Percentiles rank a stretch among this genome's conserved stretches.
These are phyloP conservation scores for Drosophila saltans DNA, from an alignment of 1,140 invertebrate genomes.

Conservation along the genomic window DNA sequence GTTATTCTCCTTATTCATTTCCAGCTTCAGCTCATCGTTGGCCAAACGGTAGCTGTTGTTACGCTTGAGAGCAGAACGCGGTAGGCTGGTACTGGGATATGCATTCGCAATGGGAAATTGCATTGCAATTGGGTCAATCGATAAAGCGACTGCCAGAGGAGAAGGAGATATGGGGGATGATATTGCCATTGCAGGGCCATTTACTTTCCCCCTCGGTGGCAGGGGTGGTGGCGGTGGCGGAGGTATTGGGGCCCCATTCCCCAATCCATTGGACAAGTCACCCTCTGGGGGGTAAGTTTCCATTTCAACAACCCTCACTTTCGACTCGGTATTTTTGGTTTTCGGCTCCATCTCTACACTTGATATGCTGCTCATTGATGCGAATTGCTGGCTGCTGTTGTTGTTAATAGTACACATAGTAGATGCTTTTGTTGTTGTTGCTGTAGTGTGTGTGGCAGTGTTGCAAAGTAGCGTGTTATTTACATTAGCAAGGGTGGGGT, in stretches of 20 bases:
- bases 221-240: constrained; percentile 39
- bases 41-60: constrained; percentile 94
- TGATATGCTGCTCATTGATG: constrained; percentile 73
- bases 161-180: constrained; percentile 24
- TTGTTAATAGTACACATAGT: constrained; percentile 45
- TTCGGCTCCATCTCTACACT: constrained; percentile 61
- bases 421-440: constrained; percentile 35
- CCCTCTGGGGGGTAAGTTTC: constrained; percentile 44
- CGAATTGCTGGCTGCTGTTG: constrained; percentile 52
- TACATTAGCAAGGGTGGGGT: constrained; percentile 54
- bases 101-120: constrained; percentile 69
- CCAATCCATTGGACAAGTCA: not conserved
- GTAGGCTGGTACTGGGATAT: constrained; percentile 26
- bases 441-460: constrained; percentile 43
- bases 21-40: constrained; percentile 84
- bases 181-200: constrained; percentile 33
- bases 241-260: constrained; percentile 19
- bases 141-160: constrained; percentile 43
- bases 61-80: constrained; percentile 86
- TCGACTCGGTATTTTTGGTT: constrained; percentile 48
- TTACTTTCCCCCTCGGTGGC: constrained; percentile 73
- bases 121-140: constrained; percentile 82
- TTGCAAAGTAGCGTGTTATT: constrained; percentile 66
- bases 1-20: constrained; percentile 78
- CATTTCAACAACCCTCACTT: constrained; percentile 64